Base-by-base conservation (phyloP, 1,140 invertebrate genomes). In the Ooceraea biroi region DNA sequence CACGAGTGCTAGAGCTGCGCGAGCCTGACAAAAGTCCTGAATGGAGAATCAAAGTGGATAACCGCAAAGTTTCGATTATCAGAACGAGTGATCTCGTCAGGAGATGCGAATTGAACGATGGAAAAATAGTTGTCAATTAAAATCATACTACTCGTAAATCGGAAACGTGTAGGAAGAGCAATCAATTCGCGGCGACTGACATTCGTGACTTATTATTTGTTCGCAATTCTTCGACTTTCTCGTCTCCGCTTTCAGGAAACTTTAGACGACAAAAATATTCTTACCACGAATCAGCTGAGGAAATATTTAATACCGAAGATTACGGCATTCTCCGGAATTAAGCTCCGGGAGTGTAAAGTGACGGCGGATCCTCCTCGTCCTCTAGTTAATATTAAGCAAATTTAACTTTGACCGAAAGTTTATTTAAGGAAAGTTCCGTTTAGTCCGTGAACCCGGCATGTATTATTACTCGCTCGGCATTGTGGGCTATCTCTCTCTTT, bases 291-390 rank as follows among this genome's bases (percentile, higher is more conserved):
- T 65, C 10, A 22, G 27, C 44, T 36, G 2, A 5, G 12, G n/a
- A 69, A 80, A 71, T 80, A 80, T 80, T 71, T 57, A 17, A 46
- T 11, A 12, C 22, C 8, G 25, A 27, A 27, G 44, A 80, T 80
- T 80, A 27, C 3, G 1, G 25, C 19, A 80, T 69, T 80, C 11
- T 80, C 50, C 11, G 17, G 8, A 69, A 71, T 46, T 57, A 58
- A 71, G 36, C 12, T 78, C 19, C 63, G 12, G 36, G 17, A 19
- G 48, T 14, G 11, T 52, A 52, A 65, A 27, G 7, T 19, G 19
- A n/a, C 19, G 25, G 46, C 22, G 65, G 57, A 19, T n/a, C 3
- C 50, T 55, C 52, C 25, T 17, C 65, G 8, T 25, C 30, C 14
- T n/a, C 30, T 11, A 17, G 36, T 69, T 63, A 63, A 66, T 66